These are phyloP conservation scores for Acyrthosiphon pisum DNA, from an alignment of 1,140 invertebrate genomes.

Conservation along the genomic window DNA sequence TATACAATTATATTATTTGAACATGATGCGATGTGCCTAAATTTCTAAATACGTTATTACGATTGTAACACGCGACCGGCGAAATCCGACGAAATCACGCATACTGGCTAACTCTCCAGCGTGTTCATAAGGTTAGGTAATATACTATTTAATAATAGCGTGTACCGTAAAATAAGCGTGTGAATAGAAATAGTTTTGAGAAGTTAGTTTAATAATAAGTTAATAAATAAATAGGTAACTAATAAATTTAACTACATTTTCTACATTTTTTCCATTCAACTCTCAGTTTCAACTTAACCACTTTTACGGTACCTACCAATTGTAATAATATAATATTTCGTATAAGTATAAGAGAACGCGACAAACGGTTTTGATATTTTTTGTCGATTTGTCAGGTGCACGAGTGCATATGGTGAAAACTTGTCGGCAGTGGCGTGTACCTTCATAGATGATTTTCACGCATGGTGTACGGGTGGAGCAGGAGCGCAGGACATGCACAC, in stretches of 20 bases:
- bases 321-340: background rate
- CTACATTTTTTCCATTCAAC: background rate
- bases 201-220: background rate
- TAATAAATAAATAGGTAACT: background rate
- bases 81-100: background rate
- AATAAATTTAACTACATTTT: background rate
- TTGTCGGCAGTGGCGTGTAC: no score
- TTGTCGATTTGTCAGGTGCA: no score
- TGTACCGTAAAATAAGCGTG: no score
- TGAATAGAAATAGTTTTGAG: background rate
- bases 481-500: no score
- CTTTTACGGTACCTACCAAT: background rate
- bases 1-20: background rate
- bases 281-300: background rate
- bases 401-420: no score
- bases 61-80: background rate
- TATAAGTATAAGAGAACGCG: background rate
- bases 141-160: background rate
- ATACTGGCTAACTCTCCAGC: background rate
- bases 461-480: no score
- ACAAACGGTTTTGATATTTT: background rate
- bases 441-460: no score
- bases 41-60: constrained; percentile 26
- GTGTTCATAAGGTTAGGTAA: background rate
- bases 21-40: background rate